Evolutionary conservation across 2,113 vertebrate species (phyloP), one percentile per base, ranked within the genome.

Genomic region (Sorex fumeus): DNA sequence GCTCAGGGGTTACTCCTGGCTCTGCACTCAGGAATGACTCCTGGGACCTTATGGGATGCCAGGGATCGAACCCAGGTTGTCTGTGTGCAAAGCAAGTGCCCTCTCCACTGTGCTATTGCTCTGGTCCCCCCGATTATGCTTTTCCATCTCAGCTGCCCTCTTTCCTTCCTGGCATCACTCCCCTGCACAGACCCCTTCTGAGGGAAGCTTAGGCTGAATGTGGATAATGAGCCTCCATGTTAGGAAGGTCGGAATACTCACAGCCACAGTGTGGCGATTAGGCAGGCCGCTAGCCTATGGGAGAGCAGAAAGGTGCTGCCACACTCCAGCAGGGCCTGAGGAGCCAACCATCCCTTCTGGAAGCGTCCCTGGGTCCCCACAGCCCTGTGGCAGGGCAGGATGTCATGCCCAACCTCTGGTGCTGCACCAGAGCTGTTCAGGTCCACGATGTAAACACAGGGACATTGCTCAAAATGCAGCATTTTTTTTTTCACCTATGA

Each of bases 321-420:
- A 0, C 15, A 0, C 27, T 43, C 7, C 0, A 6, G 6, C 8
- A 23, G 40, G 30, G 72, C 43, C 9, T 57, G 89, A 28, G 0
- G 0, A 27, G 6, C 50, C 32, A 12, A n/a, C n/a, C n/a, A n/a
- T n/a, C n/a, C n/a, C n/a, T n/a, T n/a, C n/a, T 2, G 34, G 67
- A 60, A 15, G n/a, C 36, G 66, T 36, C n/a, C 32, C 34, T 28
- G 32, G 18, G 62, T 43, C 53, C 23, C 27, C 0, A 53, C 2
- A 1, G 13, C 70, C 83, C 69, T 2, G 8, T 21, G 1, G 7
- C 1, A n/a, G 15, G 13, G 45, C 60, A 3, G 7, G 13, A 6
- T 67, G 47, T 60, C 19, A 1, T 6, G 25, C 57, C 4, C 4
- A 50, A 71, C 43, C 53, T 36, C 5, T 11, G 80, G 70, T 9